These are phyloP conservation scores for Periparus ater DNA, from an alignment of 2,797 vertebrate genomes.

Conservation along the genomic window DNA sequence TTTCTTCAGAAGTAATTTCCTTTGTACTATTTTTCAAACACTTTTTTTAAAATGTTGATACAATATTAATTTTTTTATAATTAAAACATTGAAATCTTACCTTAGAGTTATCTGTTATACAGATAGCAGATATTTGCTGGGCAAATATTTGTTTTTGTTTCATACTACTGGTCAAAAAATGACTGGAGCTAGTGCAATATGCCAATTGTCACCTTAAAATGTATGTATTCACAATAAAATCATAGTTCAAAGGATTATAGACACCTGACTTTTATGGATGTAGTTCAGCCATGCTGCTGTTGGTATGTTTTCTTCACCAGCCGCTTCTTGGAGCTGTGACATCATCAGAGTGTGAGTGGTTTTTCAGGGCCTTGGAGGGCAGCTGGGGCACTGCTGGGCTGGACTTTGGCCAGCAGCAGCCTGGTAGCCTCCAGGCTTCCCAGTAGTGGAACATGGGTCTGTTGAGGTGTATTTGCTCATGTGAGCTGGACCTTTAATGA, in stretches of 20 bases:
- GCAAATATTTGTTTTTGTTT: neutral
- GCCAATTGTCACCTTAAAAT: neutral
- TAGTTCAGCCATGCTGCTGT: neutral
- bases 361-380: neutral
- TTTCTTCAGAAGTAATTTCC: neutral
- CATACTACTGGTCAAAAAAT: neutral
- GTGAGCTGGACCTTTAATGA: neutral
- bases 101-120: neutral
- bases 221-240: neutral
- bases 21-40: neutral
- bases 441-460: accelerated
- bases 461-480: neutral
- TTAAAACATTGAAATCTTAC: neutral
- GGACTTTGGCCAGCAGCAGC: neutral
- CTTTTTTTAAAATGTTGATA: neutral
- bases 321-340: neutral
- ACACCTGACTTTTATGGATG: neutral
- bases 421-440: neutral
- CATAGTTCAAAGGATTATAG: neutral
- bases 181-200: neutral
- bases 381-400: accelerated
- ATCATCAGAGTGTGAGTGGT: accelerated
- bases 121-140: neutral
- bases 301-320: neutral
- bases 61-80: neutral